Percentiles rank a stretch among this genome's conserved stretches.
Conservation (phyloP, 2,888 invertebrate genomes). For the Endomychus coccineus region DNA sequence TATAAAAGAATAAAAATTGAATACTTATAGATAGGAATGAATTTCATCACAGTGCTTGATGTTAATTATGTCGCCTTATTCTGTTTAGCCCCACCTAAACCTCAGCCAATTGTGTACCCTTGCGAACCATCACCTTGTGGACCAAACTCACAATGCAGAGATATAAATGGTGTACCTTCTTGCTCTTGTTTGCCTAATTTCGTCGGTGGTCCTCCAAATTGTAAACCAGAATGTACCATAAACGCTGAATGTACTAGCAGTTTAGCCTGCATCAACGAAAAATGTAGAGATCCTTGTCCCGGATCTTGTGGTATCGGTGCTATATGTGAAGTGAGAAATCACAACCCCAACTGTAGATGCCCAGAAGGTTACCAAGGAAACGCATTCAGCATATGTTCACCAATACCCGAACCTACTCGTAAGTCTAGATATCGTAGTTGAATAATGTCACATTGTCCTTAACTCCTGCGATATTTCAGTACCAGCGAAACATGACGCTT, state of each 20-base stretch:
- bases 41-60: too few species aligned
- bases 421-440: conserved; percentile 16
- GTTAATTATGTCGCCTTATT: too few species aligned
- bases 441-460: too few species aligned
- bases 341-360: conserved; percentile 65
- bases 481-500: conserved; percentile 47
- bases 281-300: conserved; percentile 70
- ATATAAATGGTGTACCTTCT: conserved; percentile 52
- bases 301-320: conserved; percentile 71
- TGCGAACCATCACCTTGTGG: conserved; percentile 46
- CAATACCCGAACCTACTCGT: conserved; percentile 29
- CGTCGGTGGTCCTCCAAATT: conserved; percentile 62
- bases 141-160: conserved; percentile 51
- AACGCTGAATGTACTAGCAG: conserved; percentile 67
- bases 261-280: conserved; percentile 67
- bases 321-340: conserved; percentile 67
- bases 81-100: conserved; percentile 24
- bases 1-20: too few species aligned
- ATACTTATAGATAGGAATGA: too few species aligned
- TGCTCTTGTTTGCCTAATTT: conserved; percentile 59
- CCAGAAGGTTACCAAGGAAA: conserved; percentile 61
- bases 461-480: neutral
- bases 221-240: conserved; percentile 58
- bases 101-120: conserved; percentile 35
- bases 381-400: conserved; percentile 55